Base-by-base conservation (phyloP, 2,888 invertebrate genomes). In the Oxystoma pomonae region DNA sequence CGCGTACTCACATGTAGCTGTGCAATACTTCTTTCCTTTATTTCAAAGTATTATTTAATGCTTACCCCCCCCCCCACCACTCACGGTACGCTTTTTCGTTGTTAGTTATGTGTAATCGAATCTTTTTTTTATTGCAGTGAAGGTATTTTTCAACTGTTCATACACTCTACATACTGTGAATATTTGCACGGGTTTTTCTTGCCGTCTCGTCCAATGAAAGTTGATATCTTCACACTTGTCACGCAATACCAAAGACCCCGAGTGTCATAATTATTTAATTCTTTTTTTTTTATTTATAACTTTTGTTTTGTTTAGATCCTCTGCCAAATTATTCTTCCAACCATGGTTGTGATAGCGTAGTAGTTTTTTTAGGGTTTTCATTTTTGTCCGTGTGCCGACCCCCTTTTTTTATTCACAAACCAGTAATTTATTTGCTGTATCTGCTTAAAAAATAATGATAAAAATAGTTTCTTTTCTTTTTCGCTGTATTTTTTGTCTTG, bases 261-360 rank as follows among this genome's bases (percentile, higher is more conserved):
- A 35, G 35, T 35, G 35, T 35, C 35, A 35, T 35, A 35, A 35
- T 35, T 35, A 35, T 35, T 35, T 35, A 35, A 35, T 35, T 35
- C 12, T 12, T 12, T 3, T 7, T 35, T 35, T 64, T 67, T 61
- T 53, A 61, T 64, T 65, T 64, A 64, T 60, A 63, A 64, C 51
- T 57, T 20, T 59, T 63, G 20, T 60, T 64, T 64, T 56, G 55
- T 65, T 65, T 59, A 64, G 18, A 72, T 70, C 70, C 74, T 75
- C 77, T 76, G 78, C 78, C 79, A 79, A 80, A 79, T 76, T 35
- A 35, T 35, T 80, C 79, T 80, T 81, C 79, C 80, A 80, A 75
- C 77, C 74, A 73, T 75, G 80, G 80, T 80, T 81, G 81, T 81
- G 81, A 81, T 81, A 80, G 35, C 3, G 76, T 74, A 72, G 68